Base-by-base conservation (phyloP, 2,888 invertebrate species). In the Nemoura dubitans region DNA sequence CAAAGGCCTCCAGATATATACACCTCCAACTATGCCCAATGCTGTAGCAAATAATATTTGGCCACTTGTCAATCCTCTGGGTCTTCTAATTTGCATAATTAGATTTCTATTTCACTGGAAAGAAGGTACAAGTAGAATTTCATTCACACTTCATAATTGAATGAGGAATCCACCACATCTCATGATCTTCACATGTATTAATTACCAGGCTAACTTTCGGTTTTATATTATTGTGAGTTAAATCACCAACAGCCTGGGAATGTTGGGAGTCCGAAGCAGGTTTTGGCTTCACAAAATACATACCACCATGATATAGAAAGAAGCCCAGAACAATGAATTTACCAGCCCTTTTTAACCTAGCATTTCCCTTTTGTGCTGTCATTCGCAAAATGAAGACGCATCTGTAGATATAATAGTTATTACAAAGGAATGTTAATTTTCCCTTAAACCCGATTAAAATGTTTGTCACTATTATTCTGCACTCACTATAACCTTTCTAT, bases 1-100 rank as follows among this genome's bases (percentile, higher is more conserved):
- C 7, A 92, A 78, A 0, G 93, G 93, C 89, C 91, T 92, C 93
- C 93, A 93, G 89, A 93, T 92, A 89, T 93, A 93, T 88, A 92
- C 88, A 88, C 93, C 93, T 86, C 92, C 90, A 81, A 92, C 89
- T 85, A 92, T 90, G 30, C 94, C 94, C 85, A 93, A 88, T 88
- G 92, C 87, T 43, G 91, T 89, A 21, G 91, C 91, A 81, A 94
- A 87, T 85, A 91, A 89, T 87, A 93, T 87, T 89, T 93, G 92
- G 86, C 91, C 90, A 88, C 86, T 92, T 21, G 92, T 91, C 87
- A 93, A 87, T 81, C 92, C 91, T 89, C 90, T 91, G 29, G 92
- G 92, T 89, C 90, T 92, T 88, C 91, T 91, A 88, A 93, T 92
- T 89, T 91, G 91, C 93, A 93, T 93, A 36, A 80, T 86, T 14